Evolutionary conservation across 2,113 vertebrate genomes (phyloP).

Genomic region (Melanerpes aurifrons): DNA sequence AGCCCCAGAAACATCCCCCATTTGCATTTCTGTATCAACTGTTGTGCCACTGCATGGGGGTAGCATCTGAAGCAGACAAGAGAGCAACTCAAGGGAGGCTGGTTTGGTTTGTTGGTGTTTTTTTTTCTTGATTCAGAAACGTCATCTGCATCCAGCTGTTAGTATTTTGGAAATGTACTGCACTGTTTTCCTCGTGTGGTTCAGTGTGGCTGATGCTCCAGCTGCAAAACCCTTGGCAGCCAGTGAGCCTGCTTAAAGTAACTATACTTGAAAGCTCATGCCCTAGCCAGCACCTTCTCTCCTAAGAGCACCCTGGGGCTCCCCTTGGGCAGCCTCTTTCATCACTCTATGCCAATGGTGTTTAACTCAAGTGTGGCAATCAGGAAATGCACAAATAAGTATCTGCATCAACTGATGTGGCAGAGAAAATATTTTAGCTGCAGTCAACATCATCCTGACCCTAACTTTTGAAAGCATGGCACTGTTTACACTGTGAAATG

Average conservation of each 20-base stretch:
- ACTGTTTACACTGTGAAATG: neutral
- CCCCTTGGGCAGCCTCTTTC: neutral
- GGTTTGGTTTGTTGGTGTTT: neutral
- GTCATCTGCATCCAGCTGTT: slow-evolving; percentile 64
- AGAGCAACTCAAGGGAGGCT: fast-evolving
- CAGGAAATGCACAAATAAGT: neutral
- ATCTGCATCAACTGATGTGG: neutral
- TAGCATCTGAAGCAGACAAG: neutral
- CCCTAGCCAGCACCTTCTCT: neutral
- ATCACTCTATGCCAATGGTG: fast-evolving
- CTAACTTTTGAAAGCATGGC: neutral
- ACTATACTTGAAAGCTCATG: neutral
- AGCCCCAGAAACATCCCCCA: neutral
- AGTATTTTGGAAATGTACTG: slow-evolving; percentile 36
- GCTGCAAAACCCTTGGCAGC: slow-evolving; percentile 27
- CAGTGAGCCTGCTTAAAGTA: neutral
- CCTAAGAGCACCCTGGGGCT: neutral
- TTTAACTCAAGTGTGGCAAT: neutral
- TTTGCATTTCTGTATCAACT: neutral
- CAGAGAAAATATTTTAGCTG: neutral
- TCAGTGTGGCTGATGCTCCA: slow-evolving; percentile 13
- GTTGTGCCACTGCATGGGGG: fast-evolving
- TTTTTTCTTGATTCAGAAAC: neutral
- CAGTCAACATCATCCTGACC: neutral
- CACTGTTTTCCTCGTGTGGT: neutral